Percentiles rank a stretch among this genome's conserved stretches.
phyloP scores from a whole-genome alignment of 1,140 invertebrate genomes.

The Drosophila insularis region DNA sequence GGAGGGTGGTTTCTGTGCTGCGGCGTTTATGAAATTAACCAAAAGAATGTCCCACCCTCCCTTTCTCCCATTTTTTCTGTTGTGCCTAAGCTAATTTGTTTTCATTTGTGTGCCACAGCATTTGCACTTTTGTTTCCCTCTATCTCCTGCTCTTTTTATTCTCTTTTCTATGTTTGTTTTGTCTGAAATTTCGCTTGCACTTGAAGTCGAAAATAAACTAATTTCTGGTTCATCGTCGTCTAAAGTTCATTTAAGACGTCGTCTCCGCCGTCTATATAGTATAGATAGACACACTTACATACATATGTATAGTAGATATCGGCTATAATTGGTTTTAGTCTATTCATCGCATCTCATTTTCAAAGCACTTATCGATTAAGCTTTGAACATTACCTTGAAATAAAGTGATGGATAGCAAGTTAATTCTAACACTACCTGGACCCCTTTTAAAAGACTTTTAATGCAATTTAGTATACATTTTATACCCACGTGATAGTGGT shows the following conservation, averaged over 20 bases:
- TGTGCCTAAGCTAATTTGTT: conserved; percentile 48
- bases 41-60: conserved; percentile 23
- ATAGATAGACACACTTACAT: neutral
- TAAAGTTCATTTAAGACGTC: conserved; percentile 50
- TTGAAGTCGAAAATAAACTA: conserved; percentile 66
- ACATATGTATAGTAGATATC: neutral
- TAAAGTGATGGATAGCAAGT: too few relatives aligned
- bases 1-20: neutral
- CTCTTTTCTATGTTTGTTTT: conserved; percentile 53
- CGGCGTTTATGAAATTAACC: conserved; percentile 55
- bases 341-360: too few relatives aligned
- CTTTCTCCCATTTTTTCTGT: conserved; percentile 26
- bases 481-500: neutral
- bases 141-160: conserved; percentile 31
- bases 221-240: conserved; percentile 15
- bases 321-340: too few relatives aligned
- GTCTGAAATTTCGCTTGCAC: conserved; percentile 54
- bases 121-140: conserved; percentile 29
- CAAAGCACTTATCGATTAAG: too few relatives aligned
- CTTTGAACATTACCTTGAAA: too few relatives aligned
- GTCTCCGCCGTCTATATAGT: neutral
- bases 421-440: neutral
- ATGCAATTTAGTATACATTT: neutral
- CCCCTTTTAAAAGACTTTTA: neutral
- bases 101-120: conserved; percentile 37